Evolutionary conservation across 2,113 vertebrate species (phyloP).

Genomic region (Hiodon alosoides): DNA sequence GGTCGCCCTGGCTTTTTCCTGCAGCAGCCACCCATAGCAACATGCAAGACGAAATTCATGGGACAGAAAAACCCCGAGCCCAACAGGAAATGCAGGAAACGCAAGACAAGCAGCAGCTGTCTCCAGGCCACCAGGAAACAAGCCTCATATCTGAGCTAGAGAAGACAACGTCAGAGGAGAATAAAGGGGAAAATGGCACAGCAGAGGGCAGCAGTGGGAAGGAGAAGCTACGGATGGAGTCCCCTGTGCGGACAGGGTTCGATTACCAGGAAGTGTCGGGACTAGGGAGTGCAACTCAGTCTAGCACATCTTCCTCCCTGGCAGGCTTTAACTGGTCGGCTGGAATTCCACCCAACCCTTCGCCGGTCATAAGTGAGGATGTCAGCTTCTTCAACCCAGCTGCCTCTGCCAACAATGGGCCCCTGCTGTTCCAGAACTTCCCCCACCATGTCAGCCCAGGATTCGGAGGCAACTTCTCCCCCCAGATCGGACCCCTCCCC

Average conservation of each 20-base stretch:
- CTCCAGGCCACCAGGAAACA: constrained; percentile 86
- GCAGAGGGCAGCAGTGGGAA: constrained; percentile 83
- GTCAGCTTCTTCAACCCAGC: constrained; percentile 95
- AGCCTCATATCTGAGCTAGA: constrained; percentile 90
- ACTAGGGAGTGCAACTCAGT: constrained; percentile 82
- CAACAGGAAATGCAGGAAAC: constrained; percentile 95
- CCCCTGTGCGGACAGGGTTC: constrained; percentile 89
- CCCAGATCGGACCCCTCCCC: constrained; percentile 91
- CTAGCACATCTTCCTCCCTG: constrained; percentile 88
- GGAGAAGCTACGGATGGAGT: constrained; percentile 93
- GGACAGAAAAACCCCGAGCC: constrained; percentile 89
- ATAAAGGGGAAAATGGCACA: constrained; percentile 74
- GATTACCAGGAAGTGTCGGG: constrained; percentile 93
- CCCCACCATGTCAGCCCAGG: constrained; percentile 95
- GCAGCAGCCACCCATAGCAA: constrained; percentile 85
- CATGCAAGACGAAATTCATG: constrained; percentile 96
- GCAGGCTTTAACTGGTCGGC: constrained; percentile 98
- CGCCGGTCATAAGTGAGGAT: constrained; percentile 94
- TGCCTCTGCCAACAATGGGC: constrained; percentile 89
- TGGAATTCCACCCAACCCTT: constrained; percentile 89
- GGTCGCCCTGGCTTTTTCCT: constrained; percentile 97
- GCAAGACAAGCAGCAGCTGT: constrained; percentile 90
- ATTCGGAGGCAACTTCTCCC: constrained; percentile 96
- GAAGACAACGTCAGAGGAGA: constrained; percentile 84
- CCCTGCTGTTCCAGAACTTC: constrained; percentile 98